Conservation (phyloP, 2,797 vertebrate species). For the Argentina silus region DNA sequence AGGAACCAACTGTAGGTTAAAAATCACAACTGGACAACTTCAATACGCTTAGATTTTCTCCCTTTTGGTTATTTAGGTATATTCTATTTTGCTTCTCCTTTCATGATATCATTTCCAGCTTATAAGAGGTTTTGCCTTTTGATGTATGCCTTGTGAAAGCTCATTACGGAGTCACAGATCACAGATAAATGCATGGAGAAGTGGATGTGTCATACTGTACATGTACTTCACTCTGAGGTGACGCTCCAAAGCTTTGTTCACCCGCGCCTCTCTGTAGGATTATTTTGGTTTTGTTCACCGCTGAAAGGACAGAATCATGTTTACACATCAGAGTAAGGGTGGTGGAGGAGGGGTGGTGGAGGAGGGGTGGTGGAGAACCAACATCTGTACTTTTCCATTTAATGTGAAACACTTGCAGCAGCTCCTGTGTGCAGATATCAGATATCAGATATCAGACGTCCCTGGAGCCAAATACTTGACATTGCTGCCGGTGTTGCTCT, state of each 20-base stretch:
- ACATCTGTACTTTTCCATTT: constrained; percentile 40
- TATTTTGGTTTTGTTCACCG: background rate
- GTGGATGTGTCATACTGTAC: constrained; percentile 6
- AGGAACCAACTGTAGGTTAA: constrained; percentile 23
- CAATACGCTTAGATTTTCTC: constrained; percentile 11
- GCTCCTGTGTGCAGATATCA: background rate
- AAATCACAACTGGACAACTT: constrained; percentile 7
- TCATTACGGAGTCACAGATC: constrained; percentile 24
- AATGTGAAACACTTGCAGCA: constrained; percentile 48
- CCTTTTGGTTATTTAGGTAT: constrained; percentile 38
- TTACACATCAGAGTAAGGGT: constrained; percentile 42
- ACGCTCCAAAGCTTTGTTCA: background rate
- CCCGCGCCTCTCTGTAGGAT: background rate
- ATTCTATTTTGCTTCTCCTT: constrained; percentile 36
- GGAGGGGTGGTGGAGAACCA: constrained; percentile 15
- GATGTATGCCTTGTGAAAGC: constrained; percentile 10
- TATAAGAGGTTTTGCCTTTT: constrained; percentile 22
- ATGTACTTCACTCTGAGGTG: constrained; percentile 1
- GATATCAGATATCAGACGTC: no score
- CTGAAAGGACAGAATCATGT: constrained; percentile 42
- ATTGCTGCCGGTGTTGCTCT: constrained; percentile 30
- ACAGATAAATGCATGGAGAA: constrained; percentile 35
- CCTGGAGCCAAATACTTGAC: constrained; percentile 25
- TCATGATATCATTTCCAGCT: constrained; percentile 17
- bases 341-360: constrained; percentile 6